Evolutionary conservation across 2,888 invertebrate genomes (phyloP).

Genomic region (Vannuccia rotundouncinata): DNA sequence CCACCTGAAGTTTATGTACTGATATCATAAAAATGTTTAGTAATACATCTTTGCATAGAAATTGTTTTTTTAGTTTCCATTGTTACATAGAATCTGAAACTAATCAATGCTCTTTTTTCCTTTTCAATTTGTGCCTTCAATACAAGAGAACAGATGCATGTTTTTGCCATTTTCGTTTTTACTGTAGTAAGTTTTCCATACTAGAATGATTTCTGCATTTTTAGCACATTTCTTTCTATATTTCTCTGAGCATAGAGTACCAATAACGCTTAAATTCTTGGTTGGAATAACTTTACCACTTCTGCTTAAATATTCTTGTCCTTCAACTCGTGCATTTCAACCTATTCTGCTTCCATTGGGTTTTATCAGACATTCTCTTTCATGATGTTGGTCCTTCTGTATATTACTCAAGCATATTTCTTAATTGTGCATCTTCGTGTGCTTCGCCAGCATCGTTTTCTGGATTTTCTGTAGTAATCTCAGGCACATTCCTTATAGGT

Average conservation of each 20-base stretch:
- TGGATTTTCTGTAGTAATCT: not conserved
- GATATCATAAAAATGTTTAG: not conserved
- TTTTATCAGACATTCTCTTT: not conserved
- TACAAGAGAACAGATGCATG: not conserved
- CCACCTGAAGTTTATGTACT: not conserved
- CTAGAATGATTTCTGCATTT: not conserved
- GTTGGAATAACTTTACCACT: not conserved
- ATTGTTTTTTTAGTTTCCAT: not conserved
- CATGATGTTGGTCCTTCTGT: not conserved
- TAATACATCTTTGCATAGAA: not conserved
- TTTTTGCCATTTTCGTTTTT: not conserved
- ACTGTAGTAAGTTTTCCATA: not conserved
- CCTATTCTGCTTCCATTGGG: not conserved
- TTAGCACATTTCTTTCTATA: not conserved
- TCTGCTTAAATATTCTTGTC: not conserved
- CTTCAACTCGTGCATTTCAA: not conserved
- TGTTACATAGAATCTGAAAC: not conserved
- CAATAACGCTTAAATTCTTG: not conserved
- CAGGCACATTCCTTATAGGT: slow-evolving; percentile 43
- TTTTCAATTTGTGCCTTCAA: not conserved
- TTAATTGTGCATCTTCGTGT: not conserved
- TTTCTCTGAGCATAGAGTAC: not conserved
- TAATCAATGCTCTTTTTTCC: not conserved
- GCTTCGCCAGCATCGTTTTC: not conserved
- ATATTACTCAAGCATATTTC: too few species aligned